Evolutionary conservation across 2,888 invertebrate species (phyloP).

Genomic region (Acrobasis consociella): DNA sequence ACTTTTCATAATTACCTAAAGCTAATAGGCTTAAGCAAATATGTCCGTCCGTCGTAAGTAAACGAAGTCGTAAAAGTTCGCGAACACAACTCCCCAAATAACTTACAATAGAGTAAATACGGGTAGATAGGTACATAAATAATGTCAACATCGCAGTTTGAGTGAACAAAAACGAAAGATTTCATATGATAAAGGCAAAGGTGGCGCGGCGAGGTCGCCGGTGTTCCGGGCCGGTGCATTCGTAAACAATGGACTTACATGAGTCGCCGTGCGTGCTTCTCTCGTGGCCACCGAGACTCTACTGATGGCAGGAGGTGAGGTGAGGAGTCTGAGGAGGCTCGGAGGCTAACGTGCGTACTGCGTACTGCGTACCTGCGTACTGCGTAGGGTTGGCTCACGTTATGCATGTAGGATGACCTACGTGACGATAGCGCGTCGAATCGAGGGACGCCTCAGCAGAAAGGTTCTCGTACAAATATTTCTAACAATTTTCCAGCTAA

Average conservation of each 20-base stretch:
- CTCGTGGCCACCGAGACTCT: slow-evolving; percentile 41
- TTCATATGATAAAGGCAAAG: background rate
- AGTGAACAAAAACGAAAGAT: background rate
- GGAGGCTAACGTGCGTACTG: slow-evolving; percentile 28
- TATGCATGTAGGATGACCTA: too few species aligned
- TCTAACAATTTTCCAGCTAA: too few species aligned
- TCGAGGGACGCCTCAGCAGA: too few species aligned
- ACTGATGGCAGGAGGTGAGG: slow-evolving; percentile 38
- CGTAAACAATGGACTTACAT: slow-evolving; percentile 48
- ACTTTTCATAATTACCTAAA: background rate
- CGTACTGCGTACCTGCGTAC: too few species aligned
- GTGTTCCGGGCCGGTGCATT: slow-evolving; percentile 38
- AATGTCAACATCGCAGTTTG: slow-evolving; percentile 12
- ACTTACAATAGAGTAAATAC: background rate
- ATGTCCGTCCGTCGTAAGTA: background rate
- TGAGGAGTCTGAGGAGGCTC: too few species aligned
- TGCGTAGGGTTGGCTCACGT: slow-evolving; percentile 33
- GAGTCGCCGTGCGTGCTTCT: slow-evolving; percentile 43
- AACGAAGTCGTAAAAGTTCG: background rate
- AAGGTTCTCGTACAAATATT: too few species aligned
- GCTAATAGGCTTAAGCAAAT: background rate
- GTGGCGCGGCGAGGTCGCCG: slow-evolving; percentile 31
- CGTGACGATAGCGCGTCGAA: too few species aligned
- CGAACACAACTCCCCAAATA: background rate
- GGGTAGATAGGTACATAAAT: background rate